A percentile compares a stretch with the other conserved stretches of the same genome.
Conservation (phyloP, 2,888 invertebrate genomes). For the Calliphora vomitoria region DNA sequence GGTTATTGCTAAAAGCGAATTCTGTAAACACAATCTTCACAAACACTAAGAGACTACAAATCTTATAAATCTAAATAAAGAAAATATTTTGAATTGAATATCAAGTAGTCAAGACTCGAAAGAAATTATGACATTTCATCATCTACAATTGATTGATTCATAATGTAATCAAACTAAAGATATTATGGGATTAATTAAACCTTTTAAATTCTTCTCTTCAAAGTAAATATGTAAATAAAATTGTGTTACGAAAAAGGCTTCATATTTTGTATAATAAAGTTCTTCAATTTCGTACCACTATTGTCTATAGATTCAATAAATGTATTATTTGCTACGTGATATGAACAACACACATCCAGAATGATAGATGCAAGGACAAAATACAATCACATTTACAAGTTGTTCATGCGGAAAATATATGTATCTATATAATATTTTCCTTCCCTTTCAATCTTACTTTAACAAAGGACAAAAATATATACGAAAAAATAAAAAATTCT, state of each 20-base stretch:
- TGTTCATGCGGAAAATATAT: constrained; percentile 58
- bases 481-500: neutral
- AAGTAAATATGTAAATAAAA: neutral
- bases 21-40: too few species aligned
- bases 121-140: too few species aligned
- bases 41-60: too few species aligned
- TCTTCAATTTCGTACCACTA: constrained; percentile 8
- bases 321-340: constrained; percentile 44
- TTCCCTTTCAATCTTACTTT: constrained; percentile 45
- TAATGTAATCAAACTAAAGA: too few species aligned
- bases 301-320: constrained; percentile 38
- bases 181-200: too few species aligned
- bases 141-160: too few species aligned
- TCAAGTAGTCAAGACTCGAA: too few species aligned
- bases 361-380: constrained; percentile 22
- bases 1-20: too few species aligned
- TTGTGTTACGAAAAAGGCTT: neutral
- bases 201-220: too few species aligned
- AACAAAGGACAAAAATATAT: neutral
- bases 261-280: neutral
- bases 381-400: constrained; percentile 58
- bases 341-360: neutral
- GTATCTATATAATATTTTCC: constrained; percentile 23
- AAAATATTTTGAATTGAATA: too few species aligned
- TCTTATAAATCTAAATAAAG: too few species aligned